These are phyloP conservation scores for Athetis lepigone DNA, from an alignment of 2,888 invertebrate genomes.

Conservation along the genomic window DNA sequence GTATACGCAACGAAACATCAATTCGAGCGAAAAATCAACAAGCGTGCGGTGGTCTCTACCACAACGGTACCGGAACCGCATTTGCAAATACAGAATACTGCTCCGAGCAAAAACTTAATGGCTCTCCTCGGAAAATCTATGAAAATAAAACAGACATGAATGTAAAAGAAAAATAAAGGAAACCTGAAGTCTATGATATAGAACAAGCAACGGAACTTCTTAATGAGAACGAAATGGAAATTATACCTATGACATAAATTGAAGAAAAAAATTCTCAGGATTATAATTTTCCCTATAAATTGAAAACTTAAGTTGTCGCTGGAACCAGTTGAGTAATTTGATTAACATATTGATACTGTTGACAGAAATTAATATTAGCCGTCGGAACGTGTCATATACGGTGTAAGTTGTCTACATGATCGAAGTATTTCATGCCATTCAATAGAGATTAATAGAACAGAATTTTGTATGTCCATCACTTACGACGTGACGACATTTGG, in stretches of 20 bases:
- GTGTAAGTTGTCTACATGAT: slow-evolving; percentile 62
- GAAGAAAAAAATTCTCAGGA: slow-evolving; percentile 12
- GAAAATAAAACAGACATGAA: slow-evolving; percentile 51
- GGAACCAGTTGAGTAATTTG: slow-evolving; percentile 65
- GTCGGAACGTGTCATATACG: slow-evolving; percentile 60
- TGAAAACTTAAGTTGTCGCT: slow-evolving; percentile 44
- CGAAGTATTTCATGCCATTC: slow-evolving; percentile 63
- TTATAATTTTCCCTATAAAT: slow-evolving; percentile 38
- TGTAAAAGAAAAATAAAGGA: neutral
- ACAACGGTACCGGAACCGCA: slow-evolving; percentile 74
- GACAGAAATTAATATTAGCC: slow-evolving; percentile 70
- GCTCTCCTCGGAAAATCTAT: slow-evolving; percentile 63
- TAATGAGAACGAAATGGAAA: slow-evolving; percentile 16
- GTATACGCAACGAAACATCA: slow-evolving; percentile 69
- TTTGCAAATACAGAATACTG: slow-evolving; percentile 72
- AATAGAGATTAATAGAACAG: slow-evolving; percentile 67
- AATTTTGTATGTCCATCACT: slow-evolving; percentile 65
- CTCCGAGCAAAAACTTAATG: slow-evolving; percentile 71
- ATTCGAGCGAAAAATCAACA: slow-evolving; percentile 68
- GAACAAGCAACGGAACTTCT: slow-evolving; percentile 39
- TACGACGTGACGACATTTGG: slow-evolving; percentile 59
- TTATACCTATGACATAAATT: neutral
- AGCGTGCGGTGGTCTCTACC: slow-evolving; percentile 62
- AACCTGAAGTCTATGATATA: slow-evolving; percentile 42
- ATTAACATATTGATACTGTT: slow-evolving; percentile 74